phyloP scores from a whole-genome alignment of 2,797 vertebrate genomes.

The Rhabdophis nuchalis region DNA sequence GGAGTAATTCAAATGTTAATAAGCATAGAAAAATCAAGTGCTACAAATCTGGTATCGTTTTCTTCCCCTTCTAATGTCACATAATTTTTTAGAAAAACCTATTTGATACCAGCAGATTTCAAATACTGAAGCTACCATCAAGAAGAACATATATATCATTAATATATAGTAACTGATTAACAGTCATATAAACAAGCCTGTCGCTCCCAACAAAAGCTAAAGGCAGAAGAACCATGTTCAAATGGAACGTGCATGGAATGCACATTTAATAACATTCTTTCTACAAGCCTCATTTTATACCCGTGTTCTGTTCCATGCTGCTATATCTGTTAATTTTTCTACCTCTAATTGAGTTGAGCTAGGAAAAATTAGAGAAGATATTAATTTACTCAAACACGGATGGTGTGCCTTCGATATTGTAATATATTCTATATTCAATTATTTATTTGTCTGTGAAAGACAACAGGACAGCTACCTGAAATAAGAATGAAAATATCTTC shows the following conservation, averaged over 20 bases:
- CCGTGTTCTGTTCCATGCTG: not conserved
- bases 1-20: not conserved
- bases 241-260: not conserved
- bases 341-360: not conserved
- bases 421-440: not conserved
- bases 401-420: not conserved
- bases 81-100: not conserved
- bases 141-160: not conserved
- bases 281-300: not conserved
- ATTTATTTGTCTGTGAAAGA: not conserved
- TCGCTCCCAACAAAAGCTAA: not conserved
- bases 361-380: not conserved
- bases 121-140: not conserved
- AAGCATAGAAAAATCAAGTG: not conserved
- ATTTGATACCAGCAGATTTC: not conserved
- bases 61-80: not conserved
- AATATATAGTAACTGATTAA: not conserved
- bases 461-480: not conserved
- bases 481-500: not conserved
- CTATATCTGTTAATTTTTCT: not conserved
- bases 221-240: not conserved
- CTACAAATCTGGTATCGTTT: not conserved
- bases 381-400: not conserved
- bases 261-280: not conserved
- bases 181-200: not conserved